These are phyloP conservation scores for Sebastes matsubarae DNA, from an alignment of 2,797 vertebrate species.

Conservation along the genomic window DNA sequence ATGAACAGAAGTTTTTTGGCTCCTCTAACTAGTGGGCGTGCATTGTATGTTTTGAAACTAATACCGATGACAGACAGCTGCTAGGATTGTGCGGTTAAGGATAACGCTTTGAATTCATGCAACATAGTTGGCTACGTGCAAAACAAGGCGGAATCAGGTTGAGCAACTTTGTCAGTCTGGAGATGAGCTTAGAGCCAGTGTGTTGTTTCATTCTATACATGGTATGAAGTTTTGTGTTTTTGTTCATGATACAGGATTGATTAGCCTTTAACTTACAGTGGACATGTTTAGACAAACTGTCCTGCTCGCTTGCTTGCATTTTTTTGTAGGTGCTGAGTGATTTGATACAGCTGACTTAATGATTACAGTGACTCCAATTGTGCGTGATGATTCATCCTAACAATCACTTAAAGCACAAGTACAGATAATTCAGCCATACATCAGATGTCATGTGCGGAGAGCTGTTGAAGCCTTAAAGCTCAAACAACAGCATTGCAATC, in stretches of 20 bases:
- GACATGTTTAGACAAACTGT: neutral
- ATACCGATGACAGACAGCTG: neutral
- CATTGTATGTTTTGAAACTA: slow-evolving; percentile 2
- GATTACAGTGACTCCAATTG: neutral
- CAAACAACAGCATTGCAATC: neutral
- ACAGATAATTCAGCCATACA: neutral
- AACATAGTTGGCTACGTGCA: neutral
- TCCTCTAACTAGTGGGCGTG: neutral
- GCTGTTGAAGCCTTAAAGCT: neutral
- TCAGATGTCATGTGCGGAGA: neutral
- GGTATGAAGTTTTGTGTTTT: neutral
- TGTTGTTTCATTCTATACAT: neutral
- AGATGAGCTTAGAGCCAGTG: neutral
- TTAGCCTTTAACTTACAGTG: neutral
- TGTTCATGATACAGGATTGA: neutral
- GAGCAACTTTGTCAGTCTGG: slow-evolving; percentile 19
- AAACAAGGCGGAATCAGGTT: slow-evolving; percentile 34
- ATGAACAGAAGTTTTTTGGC: neutral
- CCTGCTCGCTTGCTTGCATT: neutral
- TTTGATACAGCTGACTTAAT: neutral
- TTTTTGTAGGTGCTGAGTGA: neutral
- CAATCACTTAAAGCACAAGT: neutral
- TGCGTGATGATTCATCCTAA: neutral
- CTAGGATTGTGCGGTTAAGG: neutral
- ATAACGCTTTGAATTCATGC: neutral